Conservation (phyloP, 1,140 invertebrate species). For the Zaprionus vittiger region DNA sequence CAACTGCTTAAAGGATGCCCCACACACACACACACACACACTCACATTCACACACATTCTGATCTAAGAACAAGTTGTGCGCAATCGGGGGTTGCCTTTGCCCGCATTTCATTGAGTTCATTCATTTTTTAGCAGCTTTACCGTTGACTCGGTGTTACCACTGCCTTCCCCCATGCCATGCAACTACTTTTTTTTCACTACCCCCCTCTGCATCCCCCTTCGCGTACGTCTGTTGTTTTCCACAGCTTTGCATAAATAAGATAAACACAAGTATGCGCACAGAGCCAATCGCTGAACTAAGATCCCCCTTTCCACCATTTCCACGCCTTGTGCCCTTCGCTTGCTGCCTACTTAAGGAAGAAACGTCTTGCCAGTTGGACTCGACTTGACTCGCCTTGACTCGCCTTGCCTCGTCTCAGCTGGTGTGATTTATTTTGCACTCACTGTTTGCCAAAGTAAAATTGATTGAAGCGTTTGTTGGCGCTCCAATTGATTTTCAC, state of each 20-base stretch:
- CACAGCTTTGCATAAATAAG: conserved; percentile 82
- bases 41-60: conserved; percentile 14
- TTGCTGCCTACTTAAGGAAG: conserved; percentile 7
- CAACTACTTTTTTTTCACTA: conserved; percentile 49
- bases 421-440: conserved; percentile 82
- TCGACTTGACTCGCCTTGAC: conserved; percentile 15
- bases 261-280: conserved; percentile 71
- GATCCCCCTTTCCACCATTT: not conserved
- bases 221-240: conserved; percentile 56
- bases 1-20: conserved; percentile 25
- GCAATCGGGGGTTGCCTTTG: conserved; percentile 28
- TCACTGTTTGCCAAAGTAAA: conserved; percentile 82
- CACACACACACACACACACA: conserved; percentile 1
- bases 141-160: conserved; percentile 8
- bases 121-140: conserved; percentile 65
- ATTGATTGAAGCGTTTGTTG: conserved; percentile 83
- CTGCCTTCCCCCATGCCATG: conserved; percentile 20
- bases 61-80: conserved; percentile 15
- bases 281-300: conserved; percentile 11
- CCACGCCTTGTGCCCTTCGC: not conserved
- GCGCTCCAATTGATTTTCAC: conserved; percentile 76
- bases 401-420: not conserved
- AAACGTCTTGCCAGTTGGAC: conserved; percentile 45
- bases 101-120: conserved; percentile 60
- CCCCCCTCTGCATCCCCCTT: not conserved